A percentile compares a stretch with the other conserved stretches of the same genome.
phyloP scores from a whole-genome alignment of 2,888 invertebrate genomes.

The Marasmarcha lunaedactyla region DNA sequence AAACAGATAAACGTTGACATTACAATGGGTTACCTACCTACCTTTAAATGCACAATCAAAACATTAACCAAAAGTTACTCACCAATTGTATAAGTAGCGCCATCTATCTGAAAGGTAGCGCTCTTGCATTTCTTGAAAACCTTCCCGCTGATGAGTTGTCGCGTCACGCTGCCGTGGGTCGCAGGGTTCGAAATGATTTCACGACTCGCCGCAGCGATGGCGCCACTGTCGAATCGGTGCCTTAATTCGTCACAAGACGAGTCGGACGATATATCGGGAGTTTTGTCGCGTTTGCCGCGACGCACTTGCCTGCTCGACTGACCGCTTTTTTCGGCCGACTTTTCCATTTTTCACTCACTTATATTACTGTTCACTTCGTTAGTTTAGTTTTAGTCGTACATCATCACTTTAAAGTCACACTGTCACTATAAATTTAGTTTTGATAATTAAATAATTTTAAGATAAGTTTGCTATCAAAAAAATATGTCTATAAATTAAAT shows the following conservation, averaged over 20 bases:
- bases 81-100: conserved; percentile 90
- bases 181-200: conserved; percentile 57
- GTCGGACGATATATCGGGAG: conserved; percentile 44
- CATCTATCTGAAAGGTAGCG: conserved; percentile 88
- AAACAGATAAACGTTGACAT: too few species aligned
- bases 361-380: conserved; percentile 19
- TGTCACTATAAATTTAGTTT: too few species aligned
- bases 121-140: conserved; percentile 87
- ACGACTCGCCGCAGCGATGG: conserved; percentile 33
- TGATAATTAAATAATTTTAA: too few species aligned
- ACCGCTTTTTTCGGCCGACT: conserved; percentile 30
- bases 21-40: too few species aligned
- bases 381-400: not conserved
- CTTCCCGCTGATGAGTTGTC: conserved; percentile 67
- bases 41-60: too few species aligned
- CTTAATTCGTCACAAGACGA: conserved; percentile 56
- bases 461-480: too few species aligned
- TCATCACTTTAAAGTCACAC: not conserved
- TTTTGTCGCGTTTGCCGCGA: conserved; percentile 29
- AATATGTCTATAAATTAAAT: too few species aligned
- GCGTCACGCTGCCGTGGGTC: conserved; percentile 59
- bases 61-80: too few species aligned
- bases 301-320: conserved; percentile 50
- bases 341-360: conserved; percentile 32
- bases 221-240: conserved; percentile 55